Base-by-base conservation (phyloP, 2,113 vertebrate genomes). In the Hemiprocne comata region DNA sequence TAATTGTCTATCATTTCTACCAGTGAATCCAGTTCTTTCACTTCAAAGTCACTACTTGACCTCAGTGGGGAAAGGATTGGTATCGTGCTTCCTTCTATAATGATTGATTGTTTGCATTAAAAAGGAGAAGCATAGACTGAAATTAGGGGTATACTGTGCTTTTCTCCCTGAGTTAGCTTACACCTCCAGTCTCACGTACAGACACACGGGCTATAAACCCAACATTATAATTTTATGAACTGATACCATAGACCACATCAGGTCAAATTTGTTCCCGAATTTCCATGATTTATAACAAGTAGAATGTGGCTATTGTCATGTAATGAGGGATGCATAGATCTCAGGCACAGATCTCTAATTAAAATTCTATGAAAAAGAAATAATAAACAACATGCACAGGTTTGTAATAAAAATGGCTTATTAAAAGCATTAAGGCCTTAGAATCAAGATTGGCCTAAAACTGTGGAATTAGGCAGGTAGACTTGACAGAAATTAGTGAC, bases 1-100 rank as follows among this genome's bases (percentile, higher is more conserved):
- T 97, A 97, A 98, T 97, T 97, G 95, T 87, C 87, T 82, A 87
- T 42, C 21, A 91, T 69, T 93, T 95, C 94, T 85, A 73, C 71
- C 86, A 67, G 75, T 54, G 58, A 90, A 81, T 54, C 40, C 71
- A 40, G 61, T 84, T 89, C 88, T 87, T n/a, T 77, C 80, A 38
- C 73, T 81, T 75, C 65, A 71, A 79, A 97, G 88, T 72, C 75
- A 88, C 89, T 89, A 10, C 44, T 83, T 95, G 92, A 90, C 85
- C 94, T 88, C 91, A 51, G 74, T 69, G 86, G 48, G 46, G 64
- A 95, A 88, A 84, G 78, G 82, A 80, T 80, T 5, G 1, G 78
- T 79, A 44, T 70, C 13, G 3, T 51, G 50, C 90, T 92, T 96
- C 61, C 84, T 93, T 95, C 87, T 92, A 11, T 61, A 66, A 71